Evolutionary conservation across 2,888 invertebrate species (phyloP), one percentile per base, ranked within the genome.

Genomic region (Rhaphigaster nebulosa): DNA sequence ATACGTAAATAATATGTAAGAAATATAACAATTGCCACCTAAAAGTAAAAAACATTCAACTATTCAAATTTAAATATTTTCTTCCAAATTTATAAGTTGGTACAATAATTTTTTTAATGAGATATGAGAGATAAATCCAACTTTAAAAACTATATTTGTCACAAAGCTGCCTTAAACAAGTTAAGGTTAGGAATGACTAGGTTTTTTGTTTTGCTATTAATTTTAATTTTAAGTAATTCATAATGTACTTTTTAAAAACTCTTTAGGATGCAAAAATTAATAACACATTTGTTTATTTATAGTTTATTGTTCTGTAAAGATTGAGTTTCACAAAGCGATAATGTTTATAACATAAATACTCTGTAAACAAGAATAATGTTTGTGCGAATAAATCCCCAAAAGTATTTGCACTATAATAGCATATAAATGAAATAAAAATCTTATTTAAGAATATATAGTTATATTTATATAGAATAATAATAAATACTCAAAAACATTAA

Each of bases 401-500:
- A 38, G 70, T 89, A 89, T 70, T 65, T 89, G 89, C 89, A 89
- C 60, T 88, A 88, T 88, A 60, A 84, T 84, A 84, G 84, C 84
- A 84, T 84, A 84, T 45, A 84, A 84, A 84, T 84, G 45, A 84
- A 84, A 84, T 84, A 84, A 84, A 84, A 84, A 84, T 84, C 45
- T 84, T 84, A 84, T 84, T 84, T 84, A 84, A 84, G 84, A 84
- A 89, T 89, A 89, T 50, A 89, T 70, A 38, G 60, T 65, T 88
- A 89, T 70, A 89, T 89, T 84, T 84, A 84, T 84, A 45, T 84
- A 84, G 84, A 84, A 89, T 89, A 89, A 65, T 89, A 76, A 89
- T 89, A 89, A 89, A 89, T 89, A 89, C 65, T 89, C 65, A 38
- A 89, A 89, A 89, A 89, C 89, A 89, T 89, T 89, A 70, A 60